Evolutionary conservation across 1,140 invertebrate genomes (phyloP).

Genomic region (Holcopasites calliopsidis): DNA sequence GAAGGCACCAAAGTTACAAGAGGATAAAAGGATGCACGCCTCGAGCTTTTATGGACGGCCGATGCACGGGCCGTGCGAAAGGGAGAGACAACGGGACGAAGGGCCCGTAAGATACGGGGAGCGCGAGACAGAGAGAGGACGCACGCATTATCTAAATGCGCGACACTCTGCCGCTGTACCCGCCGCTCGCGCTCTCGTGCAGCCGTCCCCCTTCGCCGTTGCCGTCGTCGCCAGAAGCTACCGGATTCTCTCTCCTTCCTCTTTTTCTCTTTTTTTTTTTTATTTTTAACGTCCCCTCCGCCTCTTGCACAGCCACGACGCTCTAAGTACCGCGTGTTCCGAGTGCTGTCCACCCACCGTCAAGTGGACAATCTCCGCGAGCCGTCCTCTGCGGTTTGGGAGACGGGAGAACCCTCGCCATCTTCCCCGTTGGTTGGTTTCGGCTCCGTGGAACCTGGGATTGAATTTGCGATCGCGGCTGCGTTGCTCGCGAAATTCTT

Average conservation of each 20-base stretch:
- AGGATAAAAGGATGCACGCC: constrained; percentile 78
- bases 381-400: constrained; percentile 27
- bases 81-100: constrained; percentile 53
- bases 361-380: constrained; percentile 70
- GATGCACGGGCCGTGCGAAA: constrained; percentile 51
- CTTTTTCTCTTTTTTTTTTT: constrained; percentile 23
- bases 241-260: constrained; percentile 28
- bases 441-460: too few relatives aligned
- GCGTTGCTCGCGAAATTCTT: too few relatives aligned
- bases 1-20: constrained; percentile 74
- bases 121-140: constrained; percentile 25
- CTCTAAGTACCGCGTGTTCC: constrained; percentile 57
- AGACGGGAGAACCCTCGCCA: not conserved
- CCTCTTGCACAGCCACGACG: constrained; percentile 11
- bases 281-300: not conserved
- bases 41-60: constrained; percentile 72
- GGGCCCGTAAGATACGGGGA: constrained; percentile 1
- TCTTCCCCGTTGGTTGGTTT: not conserved
- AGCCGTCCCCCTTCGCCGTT: constrained; percentile 14
- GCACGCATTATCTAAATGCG: constrained; percentile 78
- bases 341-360: constrained; percentile 67
- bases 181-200: constrained; percentile 55
- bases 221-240: constrained; percentile 26
- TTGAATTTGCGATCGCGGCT: too few relatives aligned
- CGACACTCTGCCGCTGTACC: constrained; percentile 70